phyloP scores from a whole-genome alignment of 1,140 invertebrate species.

The Saccostrea glomerata region DNA sequence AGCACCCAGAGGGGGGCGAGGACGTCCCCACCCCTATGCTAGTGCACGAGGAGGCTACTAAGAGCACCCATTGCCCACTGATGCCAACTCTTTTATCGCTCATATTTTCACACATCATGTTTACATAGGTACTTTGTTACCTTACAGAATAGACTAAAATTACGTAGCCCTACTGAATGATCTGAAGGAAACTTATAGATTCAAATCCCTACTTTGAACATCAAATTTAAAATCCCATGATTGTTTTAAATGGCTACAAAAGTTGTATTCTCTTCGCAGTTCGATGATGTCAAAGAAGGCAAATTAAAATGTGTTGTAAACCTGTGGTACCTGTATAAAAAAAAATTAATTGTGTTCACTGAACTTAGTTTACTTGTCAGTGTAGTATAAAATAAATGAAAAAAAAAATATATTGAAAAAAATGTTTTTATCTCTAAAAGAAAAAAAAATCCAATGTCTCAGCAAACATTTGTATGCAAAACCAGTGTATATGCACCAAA shows the following conservation, averaged over 20 bases:
- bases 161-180: neutral
- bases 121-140: slow-evolving; percentile 16
- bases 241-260: slow-evolving; percentile 17
- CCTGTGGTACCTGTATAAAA: slow-evolving; percentile 23
- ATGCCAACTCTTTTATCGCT: slow-evolving; percentile 18
- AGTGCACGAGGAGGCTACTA: slow-evolving; percentile 46
- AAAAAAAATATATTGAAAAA: neutral
- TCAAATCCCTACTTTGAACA: neutral
- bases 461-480: neutral
- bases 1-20: slow-evolving; percentile 43
- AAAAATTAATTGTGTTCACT: slow-evolving; percentile 29
- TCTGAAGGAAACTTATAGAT: neutral
- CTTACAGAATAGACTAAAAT: neutral
- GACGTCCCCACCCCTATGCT: slow-evolving; percentile 52
- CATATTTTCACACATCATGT: slow-evolving; percentile 29
- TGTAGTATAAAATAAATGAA: neutral
- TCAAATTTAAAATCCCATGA: neutral
- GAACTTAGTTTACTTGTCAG: neutral
- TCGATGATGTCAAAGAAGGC: slow-evolving; percentile 8
- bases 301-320: slow-evolving; percentile 30
- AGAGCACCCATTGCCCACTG: neutral
- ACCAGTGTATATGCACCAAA: neutral
- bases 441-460: slow-evolving; percentile 30
- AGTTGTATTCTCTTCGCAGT: neutral
- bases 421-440: slow-evolving; percentile 34